Percentiles rank a stretch among this genome's conserved stretches.
These are phyloP conservation scores for Anarhynchus alexandrinus DNA, from an alignment of 2,113 vertebrate genomes.

Conservation along the genomic window DNA sequence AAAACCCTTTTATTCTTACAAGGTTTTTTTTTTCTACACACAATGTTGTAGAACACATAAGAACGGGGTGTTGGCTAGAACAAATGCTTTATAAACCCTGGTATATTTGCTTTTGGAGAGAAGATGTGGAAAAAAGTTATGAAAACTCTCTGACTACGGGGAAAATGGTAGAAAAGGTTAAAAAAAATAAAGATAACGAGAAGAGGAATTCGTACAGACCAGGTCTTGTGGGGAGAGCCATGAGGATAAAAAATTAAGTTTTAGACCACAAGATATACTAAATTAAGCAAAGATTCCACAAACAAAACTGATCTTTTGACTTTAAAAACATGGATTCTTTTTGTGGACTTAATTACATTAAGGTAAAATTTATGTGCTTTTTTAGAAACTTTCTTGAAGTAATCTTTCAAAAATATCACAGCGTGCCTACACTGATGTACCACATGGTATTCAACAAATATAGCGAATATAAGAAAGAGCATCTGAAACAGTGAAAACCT, in stretches of 20 bases:
- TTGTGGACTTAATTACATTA: not conserved
- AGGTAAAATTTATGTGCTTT: not conserved
- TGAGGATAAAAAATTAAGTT: not conserved
- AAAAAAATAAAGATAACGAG: not conserved
- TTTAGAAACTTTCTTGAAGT: not conserved
- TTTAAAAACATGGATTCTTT: not conserved
- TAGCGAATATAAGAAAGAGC: accelerated
- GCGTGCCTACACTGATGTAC: accelerated
- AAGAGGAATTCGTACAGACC: not conserved
- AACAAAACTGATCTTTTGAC: not conserved
- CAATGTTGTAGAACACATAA: not conserved
- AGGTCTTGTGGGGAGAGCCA: not conserved
- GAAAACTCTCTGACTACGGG: not conserved
- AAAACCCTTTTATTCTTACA: not conserved
- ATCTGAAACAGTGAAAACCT: not conserved
- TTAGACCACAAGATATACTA: not conserved
- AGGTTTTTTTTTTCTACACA: not conserved
- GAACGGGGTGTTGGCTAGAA: not conserved
- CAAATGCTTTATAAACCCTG: not conserved
- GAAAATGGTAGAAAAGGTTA: not conserved
- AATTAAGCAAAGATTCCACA: not conserved
- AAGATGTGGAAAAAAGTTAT: not conserved
- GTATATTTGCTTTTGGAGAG: accelerated
- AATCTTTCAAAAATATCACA: not conserved
- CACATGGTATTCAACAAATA: not conserved